Evolutionary conservation across 2,113 vertebrate genomes (phyloP).

Genomic region (Odocoileus hemionus): DNA sequence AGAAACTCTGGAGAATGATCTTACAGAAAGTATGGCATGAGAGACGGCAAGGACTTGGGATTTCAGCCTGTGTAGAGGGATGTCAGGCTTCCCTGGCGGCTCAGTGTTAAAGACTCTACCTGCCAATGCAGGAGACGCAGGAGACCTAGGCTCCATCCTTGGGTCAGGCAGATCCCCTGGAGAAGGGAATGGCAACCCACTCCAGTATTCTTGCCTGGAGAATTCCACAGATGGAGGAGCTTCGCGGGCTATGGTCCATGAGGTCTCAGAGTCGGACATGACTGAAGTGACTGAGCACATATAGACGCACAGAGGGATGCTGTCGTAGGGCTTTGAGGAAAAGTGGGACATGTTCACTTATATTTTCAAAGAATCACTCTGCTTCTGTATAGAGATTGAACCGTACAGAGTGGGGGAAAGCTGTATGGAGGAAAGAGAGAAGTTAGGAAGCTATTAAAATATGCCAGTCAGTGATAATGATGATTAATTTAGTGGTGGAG

Average conservation of each 20-base stretch:
- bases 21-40: neutral
- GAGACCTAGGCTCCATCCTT: neutral
- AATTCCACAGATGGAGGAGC: neutral
- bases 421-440: neutral
- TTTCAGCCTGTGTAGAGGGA: neutral
- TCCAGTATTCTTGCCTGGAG: neutral
- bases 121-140: neutral
- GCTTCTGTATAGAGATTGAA: neutral
- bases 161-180: neutral
- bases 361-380: neutral
- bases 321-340: neutral
- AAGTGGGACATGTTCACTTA: neutral
- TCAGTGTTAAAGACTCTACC: neutral
- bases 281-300: neutral
- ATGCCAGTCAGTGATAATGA: neutral
- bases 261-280: neutral
- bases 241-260: fast-evolving
- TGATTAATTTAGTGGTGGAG: neutral
- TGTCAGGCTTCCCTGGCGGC: neutral
- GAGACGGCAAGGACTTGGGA: neutral
- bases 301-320: fast-evolving
- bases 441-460: neutral
- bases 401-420: neutral
- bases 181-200: neutral
- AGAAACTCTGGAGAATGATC: neutral